Conservation (phyloP, 2,888 invertebrate genomes). For the Dasypolia templi region DNA sequence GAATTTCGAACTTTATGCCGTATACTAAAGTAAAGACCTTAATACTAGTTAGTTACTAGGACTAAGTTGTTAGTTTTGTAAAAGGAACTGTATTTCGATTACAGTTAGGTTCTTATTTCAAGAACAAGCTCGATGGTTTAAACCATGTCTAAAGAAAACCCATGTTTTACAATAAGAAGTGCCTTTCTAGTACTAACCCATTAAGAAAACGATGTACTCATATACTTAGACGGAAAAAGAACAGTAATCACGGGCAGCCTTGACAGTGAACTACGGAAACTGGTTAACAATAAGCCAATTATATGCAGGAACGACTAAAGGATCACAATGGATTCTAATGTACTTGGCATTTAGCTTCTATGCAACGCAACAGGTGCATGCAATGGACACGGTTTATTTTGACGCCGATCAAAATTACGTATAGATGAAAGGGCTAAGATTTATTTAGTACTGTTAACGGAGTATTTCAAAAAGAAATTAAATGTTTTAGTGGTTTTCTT, state of each 20-base stretch:
- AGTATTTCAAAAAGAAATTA: neutral
- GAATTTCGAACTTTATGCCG: no score
- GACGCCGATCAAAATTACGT: neutral
- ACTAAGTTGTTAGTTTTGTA: no score
- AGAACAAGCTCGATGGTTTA: no score
- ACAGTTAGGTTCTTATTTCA: no score
- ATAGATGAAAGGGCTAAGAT: neutral
- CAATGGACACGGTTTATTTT: neutral
- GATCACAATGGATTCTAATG: slow-evolving; percentile 18
- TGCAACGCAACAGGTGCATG: slow-evolving; percentile 14
- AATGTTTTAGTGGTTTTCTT: neutral
- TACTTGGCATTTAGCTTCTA: slow-evolving; percentile 23
- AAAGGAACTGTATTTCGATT: no score
- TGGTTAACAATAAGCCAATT: slow-evolving; percentile 30
- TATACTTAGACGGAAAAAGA: no score
- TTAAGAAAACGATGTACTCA: neutral
- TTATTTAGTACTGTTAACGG: no score
- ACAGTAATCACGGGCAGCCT: neutral
- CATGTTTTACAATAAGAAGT: no score
- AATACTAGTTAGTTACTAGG: no score
- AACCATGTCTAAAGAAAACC: no score
- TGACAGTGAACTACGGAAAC: slow-evolving; percentile 33
- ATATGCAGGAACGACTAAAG: slow-evolving; percentile 23
- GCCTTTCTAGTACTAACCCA: neutral
- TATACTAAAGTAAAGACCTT: no score